phyloP scores from a whole-genome alignment of 1,140 invertebrate genomes.

The Druon quercuslanigerum region DNA sequence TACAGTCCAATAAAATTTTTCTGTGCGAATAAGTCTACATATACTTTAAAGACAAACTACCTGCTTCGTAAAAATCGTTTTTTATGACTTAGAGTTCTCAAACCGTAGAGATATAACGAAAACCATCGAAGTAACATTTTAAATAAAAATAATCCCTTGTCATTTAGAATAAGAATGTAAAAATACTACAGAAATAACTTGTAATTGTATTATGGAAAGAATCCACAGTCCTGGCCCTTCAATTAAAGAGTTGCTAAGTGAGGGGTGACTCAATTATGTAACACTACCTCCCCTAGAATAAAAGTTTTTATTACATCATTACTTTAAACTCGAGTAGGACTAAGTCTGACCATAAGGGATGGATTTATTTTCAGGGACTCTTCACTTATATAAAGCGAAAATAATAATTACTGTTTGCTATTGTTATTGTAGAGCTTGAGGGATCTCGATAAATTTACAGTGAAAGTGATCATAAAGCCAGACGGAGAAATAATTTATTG shows the following conservation, averaged over 20 bases:
- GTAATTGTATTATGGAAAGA: neutral
- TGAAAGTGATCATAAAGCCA: neutral
- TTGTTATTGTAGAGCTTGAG: neutral
- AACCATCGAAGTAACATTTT: too few species aligned
- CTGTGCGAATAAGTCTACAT: too few species aligned
- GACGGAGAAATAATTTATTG: neutral
- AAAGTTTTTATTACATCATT: constrained; percentile 26
- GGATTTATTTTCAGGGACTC: constrained; percentile 5
- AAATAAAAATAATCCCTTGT: too few species aligned
- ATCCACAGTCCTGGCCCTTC: neutral
- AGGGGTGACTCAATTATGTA: constrained; percentile 9
- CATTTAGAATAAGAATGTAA: too few species aligned
- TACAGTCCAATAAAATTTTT: too few species aligned
- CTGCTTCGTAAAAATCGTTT: too few species aligned
- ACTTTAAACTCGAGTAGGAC: constrained; percentile 4
- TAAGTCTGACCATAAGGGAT: constrained; percentile 3
- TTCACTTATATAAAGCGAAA: constrained; percentile 8
- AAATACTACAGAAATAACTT: neutral
- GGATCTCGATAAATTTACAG: neutral
- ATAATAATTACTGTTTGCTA: neutral
- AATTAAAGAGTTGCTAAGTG: neutral
- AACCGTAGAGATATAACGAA: too few species aligned
- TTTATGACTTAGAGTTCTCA: too few species aligned
- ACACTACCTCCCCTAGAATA: constrained; percentile 14
- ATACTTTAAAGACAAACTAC: too few species aligned